Evolutionary conservation across 1,140 invertebrate species (phyloP).

Genomic region (Hydropsyche tenuis): DNA sequence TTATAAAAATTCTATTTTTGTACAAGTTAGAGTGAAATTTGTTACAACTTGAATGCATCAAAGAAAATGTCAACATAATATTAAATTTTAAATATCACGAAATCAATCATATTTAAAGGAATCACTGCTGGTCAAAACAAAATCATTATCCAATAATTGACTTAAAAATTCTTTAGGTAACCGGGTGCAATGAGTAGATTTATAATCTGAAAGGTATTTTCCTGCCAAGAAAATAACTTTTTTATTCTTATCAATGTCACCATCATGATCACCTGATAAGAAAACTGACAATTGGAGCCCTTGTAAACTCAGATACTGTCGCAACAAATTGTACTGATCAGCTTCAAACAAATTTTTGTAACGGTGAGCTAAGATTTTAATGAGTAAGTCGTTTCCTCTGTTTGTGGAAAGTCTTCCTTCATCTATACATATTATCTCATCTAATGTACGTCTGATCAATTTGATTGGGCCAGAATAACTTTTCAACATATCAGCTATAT

Average conservation of each 20-base stretch:
- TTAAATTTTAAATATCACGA: too few relatives aligned
- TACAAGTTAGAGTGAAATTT: too few relatives aligned
- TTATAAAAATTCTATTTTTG: too few relatives aligned
- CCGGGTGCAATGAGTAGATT: constrained; percentile 85
- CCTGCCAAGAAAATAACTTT: constrained; percentile 65
- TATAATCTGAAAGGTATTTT: constrained; percentile 85
- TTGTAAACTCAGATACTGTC: constrained; percentile 64
- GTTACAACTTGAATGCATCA: too few relatives aligned
- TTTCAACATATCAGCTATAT: constrained; percentile 75
- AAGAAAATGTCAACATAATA: too few relatives aligned
- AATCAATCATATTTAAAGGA: too few relatives aligned
- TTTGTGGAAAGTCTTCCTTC: constrained; percentile 77
- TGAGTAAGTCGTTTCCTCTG: constrained; percentile 83
- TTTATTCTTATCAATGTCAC: constrained; percentile 49
- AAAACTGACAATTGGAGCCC: constrained; percentile 52
- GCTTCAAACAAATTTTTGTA: constrained; percentile 75
- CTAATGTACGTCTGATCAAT: constrained; percentile 83
- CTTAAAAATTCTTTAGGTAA: constrained; percentile 75
- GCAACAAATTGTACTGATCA: constrained; percentile 62
- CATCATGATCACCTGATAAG: constrained; percentile 42
- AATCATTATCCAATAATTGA: constrained; percentile 54
- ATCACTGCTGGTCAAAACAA: constrained; percentile 30
- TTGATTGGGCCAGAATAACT: constrained; percentile 83
- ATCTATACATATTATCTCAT: constrained; percentile 87
- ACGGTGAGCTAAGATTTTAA: constrained; percentile 75